Percentiles rank a stretch among this genome's conserved stretches.
Conservation (phyloP, 2,888 invertebrate genomes). For the Glomeris marginata region DNA sequence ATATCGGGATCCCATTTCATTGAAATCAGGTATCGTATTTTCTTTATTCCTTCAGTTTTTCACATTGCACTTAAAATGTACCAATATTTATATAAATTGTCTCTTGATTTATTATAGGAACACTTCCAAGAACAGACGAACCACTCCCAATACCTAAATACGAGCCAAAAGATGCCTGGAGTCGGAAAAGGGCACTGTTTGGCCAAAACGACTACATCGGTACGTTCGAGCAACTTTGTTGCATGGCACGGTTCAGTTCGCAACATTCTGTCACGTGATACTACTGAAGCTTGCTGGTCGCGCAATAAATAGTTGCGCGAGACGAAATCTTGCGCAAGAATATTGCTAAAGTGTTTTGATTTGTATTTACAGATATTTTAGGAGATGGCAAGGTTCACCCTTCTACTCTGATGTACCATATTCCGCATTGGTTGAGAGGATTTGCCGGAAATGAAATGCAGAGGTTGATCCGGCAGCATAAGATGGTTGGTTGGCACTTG, state of each 20-base stretch:
- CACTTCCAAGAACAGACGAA: slow-evolving; percentile 31
- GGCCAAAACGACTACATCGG: slow-evolving; percentile 95
- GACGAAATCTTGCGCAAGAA: too few relatives aligned
- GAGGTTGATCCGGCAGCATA: slow-evolving; percentile 50
- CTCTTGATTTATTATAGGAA: background rate
- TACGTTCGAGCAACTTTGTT: slow-evolving; percentile 17
- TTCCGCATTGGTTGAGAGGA: slow-evolving; percentile 82
- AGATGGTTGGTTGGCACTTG: slow-evolving; percentile 44
- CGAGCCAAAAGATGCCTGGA: slow-evolving; percentile 58
- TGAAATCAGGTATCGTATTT: slow-evolving; percentile 12
- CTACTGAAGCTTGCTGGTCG: too few relatives aligned
- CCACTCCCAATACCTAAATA: slow-evolving; percentile 46
- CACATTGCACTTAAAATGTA: background rate
- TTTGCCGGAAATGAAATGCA: slow-evolving; percentile 66
- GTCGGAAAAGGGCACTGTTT: slow-evolving; percentile 58
- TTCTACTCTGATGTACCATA: slow-evolving; percentile 61
- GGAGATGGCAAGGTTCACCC: slow-evolving; percentile 73
- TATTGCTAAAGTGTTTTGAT: background rate
- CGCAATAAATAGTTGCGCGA: too few relatives aligned
- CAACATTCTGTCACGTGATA: too few relatives aligned
- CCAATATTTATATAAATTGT: background rate
- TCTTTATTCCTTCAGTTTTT: background rate
- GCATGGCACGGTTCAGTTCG: background rate
- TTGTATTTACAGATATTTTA: slow-evolving; percentile 48
- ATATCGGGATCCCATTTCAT: slow-evolving; percentile 15